Evolutionary conservation across 1,140 invertebrate species (phyloP).

Genomic region (Episyrphus balteatus): DNA sequence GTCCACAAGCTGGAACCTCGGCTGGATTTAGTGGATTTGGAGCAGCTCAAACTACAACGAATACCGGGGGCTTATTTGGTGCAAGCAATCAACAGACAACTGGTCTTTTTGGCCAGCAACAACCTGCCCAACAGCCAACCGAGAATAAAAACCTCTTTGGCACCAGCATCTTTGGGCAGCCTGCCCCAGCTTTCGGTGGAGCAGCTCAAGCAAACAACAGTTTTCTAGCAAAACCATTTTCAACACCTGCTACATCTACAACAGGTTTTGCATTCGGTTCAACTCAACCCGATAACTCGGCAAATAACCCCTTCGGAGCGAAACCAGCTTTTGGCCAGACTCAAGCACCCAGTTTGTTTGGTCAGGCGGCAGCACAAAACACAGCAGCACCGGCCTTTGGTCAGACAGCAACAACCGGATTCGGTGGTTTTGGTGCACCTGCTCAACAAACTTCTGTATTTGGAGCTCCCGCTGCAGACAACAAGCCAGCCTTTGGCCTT

Average conservation of each 20-base stretch:
- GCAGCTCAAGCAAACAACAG: constrained; percentile 23
- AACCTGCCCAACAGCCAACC: constrained; percentile 8
- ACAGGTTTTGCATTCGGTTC: constrained; percentile 42
- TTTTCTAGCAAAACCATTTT: constrained; percentile 39
- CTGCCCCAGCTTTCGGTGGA: constrained; percentile 35
- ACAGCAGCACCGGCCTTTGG: constrained; percentile 36
- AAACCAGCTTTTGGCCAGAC: constrained; percentile 35
- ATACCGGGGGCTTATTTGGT: constrained; percentile 36
- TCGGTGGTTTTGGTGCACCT: constrained; percentile 34
- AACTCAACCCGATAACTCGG: constrained; percentile 37
- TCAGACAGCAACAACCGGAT: constrained; percentile 33
- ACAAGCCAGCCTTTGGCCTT: constrained; percentile 40
- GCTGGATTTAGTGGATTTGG: constrained; percentile 40
- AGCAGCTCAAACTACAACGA: constrained; percentile 25
- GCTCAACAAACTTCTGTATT: constrained; percentile 37
- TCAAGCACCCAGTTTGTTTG: constrained; percentile 24
- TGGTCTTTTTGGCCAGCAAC: constrained; percentile 35
- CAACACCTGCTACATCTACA: constrained; percentile 43
- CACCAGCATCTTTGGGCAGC: constrained; percentile 30
- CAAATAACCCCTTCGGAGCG: constrained; percentile 32
- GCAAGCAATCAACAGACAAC: constrained; percentile 21
- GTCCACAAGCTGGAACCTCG: constrained; percentile 36
- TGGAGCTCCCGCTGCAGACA: constrained; percentile 43
- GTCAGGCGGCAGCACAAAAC: constrained; percentile 22
- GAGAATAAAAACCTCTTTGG: constrained; percentile 30